A percentile compares a stretch with the other conserved stretches of the same genome.
These are phyloP conservation scores for Rhynchotus rufescens DNA, from an alignment of 2,797 vertebrate species.

Conservation along the genomic window DNA sequence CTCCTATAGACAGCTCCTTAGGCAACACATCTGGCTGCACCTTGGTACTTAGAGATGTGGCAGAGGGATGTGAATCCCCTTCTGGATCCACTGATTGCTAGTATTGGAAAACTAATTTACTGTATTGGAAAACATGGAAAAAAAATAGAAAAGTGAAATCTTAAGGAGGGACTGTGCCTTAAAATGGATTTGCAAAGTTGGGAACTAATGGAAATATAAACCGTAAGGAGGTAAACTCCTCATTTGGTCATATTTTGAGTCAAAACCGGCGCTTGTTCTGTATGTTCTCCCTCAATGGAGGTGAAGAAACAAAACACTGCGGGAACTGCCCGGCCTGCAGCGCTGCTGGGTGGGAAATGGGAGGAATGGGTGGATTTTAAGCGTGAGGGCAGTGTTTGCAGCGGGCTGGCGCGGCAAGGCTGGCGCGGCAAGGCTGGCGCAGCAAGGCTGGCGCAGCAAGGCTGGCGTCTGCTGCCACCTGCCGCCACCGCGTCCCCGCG, in stretches of 20 bases:
- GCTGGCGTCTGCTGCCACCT: slow-evolving; percentile 71
- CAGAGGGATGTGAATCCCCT: not conserved
- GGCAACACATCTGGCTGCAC: not conserved
- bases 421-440: slow-evolving; percentile 21
- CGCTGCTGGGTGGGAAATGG: no score
- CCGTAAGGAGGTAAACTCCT: not conserved
- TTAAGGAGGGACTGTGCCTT: not conserved
- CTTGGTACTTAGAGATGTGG: not conserved
- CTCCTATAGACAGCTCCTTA: not conserved
- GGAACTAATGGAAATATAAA: fast-evolving
- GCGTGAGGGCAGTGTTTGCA: not conserved
- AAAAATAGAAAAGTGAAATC: fast-evolving
- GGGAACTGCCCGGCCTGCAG: not conserved
- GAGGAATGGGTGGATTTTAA: not conserved
- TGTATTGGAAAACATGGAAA: not conserved
- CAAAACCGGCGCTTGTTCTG: no score
- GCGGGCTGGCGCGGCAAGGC: not conserved
- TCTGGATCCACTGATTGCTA: not conserved
- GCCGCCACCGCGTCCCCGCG: not conserved
- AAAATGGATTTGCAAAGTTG: fast-evolving
- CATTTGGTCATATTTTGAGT: no score
- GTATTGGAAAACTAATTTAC: not conserved
- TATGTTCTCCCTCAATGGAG: not conserved
- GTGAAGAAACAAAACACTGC: not conserved
- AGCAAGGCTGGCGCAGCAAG: not conserved